A percentile compares a stretch with the other conserved stretches of the same genome.
Conservation (phyloP, 2,888 invertebrate species). For the Quadroppia sp. region DNA sequence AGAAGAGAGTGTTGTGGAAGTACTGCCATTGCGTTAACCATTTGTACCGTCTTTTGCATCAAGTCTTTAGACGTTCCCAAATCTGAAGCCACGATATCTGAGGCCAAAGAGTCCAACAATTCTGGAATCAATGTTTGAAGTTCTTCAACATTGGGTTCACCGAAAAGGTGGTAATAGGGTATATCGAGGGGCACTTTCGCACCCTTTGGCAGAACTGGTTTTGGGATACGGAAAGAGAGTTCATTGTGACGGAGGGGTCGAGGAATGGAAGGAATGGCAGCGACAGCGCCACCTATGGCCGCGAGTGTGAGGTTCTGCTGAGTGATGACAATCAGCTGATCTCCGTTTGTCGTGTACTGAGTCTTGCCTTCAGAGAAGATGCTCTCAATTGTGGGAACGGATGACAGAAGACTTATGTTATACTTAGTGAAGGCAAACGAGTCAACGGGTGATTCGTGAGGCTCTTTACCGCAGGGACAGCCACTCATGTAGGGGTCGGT, state of each 20-base stretch:
- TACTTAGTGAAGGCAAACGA: conserved; percentile 46
- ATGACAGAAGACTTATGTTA: conserved; percentile 33
- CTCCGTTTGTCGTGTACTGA: conserved; percentile 37
- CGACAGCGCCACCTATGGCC: background rate
- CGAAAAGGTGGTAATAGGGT: conserved; percentile 42
- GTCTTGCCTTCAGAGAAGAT: conserved; percentile 41
- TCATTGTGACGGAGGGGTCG: conserved; percentile 36
- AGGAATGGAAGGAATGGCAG: background rate
- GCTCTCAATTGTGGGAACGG: conserved; percentile 23
- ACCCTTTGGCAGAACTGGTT: background rate
- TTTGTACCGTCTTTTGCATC: conserved; percentile 45
- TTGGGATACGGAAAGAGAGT: conserved; percentile 38
- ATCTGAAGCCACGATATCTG: conserved; percentile 42
- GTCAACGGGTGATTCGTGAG: conserved; percentile 46
- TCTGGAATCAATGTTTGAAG: conserved; percentile 7
- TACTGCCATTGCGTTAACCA: conserved; percentile 48
- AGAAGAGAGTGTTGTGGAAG: conserved; percentile 48
- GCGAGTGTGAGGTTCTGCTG: conserved; percentile 39
- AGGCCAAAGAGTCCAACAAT: conserved; percentile 35
- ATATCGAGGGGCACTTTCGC: conserved; percentile 29
- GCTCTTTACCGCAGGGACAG: conserved; percentile 41
- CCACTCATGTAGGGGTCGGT: conserved; percentile 28
- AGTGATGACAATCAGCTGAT: conserved; percentile 36
- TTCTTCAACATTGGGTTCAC: conserved; percentile 32
- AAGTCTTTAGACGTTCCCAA: conserved; percentile 35